Evolutionary conservation across 1,140 invertebrate genomes (phyloP), one percentile per base, ranked within the genome.

Genomic region (Ceratina australensis): DNA sequence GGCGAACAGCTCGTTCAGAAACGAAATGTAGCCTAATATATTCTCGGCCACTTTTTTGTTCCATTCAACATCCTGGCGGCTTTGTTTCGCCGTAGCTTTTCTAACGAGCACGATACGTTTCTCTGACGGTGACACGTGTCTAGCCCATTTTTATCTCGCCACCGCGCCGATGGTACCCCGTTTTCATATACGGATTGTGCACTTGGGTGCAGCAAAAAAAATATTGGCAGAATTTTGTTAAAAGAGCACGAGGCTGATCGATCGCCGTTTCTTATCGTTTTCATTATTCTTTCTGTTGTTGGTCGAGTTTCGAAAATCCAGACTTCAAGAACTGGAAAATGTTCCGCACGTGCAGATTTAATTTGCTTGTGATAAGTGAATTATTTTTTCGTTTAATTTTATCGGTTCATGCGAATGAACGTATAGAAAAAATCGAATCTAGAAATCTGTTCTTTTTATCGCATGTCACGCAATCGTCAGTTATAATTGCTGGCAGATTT

Each of bases 71-170:
- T 22, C 7, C 28, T 8, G 7, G 8, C 20, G 10, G 52, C 67
- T 56, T 42, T 20, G 26, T 52, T 20, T 28, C 24, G 13, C 10
- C 22, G 7, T n/a, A 24, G 16, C 42, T 16, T 60, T 60, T 24
- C 3, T n/a, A 67, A 49, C 42, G 12, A 28, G 56, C 13, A 49
- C 65, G 24, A 20, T 18, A 57, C 50, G 52, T 24, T 50, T 15
- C 47, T 28, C 18, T 33, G 12, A 10, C 13, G n/a, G 12, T 26
- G 71, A 28, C 71, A 63, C 59, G 59, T 72, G 71, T 15, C 47
- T 52, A 47, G 63, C 71, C 49, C 49, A 52, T 72, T 72, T 52
- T 16, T 18, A 10, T 42, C 22, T 5, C 12, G 2, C 3, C 0
- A 15, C 15, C 13, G 50, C 8, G 24, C 42, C 3, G 4, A 33